phyloP scores from a whole-genome alignment of 2,797 vertebrate genomes.

The Megaceryle alcyon region DNA sequence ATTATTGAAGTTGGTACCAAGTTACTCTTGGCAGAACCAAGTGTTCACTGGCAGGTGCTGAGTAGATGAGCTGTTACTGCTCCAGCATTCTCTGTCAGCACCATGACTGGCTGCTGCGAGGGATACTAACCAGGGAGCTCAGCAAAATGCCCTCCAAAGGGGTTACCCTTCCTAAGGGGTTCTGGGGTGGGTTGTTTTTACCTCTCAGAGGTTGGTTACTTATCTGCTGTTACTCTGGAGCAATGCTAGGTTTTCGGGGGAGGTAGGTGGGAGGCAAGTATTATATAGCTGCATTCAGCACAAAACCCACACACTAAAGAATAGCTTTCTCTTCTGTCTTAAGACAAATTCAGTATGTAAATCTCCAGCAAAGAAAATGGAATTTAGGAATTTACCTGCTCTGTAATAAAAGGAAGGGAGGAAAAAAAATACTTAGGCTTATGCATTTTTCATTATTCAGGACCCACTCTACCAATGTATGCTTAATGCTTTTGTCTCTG shows the following conservation, averaged over 20 bases:
- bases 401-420: conserved; percentile 21
- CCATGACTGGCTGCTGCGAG: conserved; percentile 73
- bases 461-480: neutral
- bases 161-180: conserved; percentile 75
- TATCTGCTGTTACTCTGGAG: conserved; percentile 73
- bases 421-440: neutral
- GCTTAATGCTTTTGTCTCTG: neutral
- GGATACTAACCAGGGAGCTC: conserved; percentile 80
- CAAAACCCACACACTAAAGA: conserved; percentile 35
- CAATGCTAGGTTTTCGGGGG: conserved; percentile 68
- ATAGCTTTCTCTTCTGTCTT: neutral
- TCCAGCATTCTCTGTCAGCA: conserved; percentile 85
- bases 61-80: conserved; percentile 84
- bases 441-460: neutral
- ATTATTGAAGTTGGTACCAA: conserved; percentile 87
- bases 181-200: conserved; percentile 72
- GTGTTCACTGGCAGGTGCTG: conserved; percentile 85
- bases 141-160: conserved; percentile 66
- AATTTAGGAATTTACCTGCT: conserved; percentile 38
- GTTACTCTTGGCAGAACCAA: conserved; percentile 81
- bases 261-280: conserved; percentile 62
- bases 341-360: neutral
- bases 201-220: conserved; percentile 70
- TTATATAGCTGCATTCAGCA: conserved; percentile 76
- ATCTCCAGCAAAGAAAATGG: neutral